Evolutionary conservation across 2,888 invertebrate genomes (phyloP).

Genomic region (Epiblema foenella): DNA sequence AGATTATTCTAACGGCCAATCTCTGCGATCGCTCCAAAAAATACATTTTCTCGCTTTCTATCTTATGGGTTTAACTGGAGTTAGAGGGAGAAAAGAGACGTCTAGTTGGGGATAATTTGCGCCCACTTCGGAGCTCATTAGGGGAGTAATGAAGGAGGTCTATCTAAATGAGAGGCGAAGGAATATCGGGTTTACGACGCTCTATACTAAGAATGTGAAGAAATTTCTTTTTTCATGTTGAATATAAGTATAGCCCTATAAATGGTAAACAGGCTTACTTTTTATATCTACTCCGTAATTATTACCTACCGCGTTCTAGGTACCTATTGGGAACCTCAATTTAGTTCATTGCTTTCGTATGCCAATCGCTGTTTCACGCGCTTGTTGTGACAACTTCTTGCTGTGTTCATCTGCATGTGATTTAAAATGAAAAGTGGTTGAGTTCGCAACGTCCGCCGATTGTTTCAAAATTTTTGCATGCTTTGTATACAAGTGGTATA

Average conservation of each 20-base stretch:
- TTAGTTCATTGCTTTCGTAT: too few relatives aligned
- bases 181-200: conserved; percentile 24
- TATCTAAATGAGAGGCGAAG: conserved; percentile 40
- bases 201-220: conserved; percentile 1
- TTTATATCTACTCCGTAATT: too few relatives aligned
- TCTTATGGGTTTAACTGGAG: not conserved
- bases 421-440: too few relatives aligned
- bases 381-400: too few relatives aligned
- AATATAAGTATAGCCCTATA: not conserved
- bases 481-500: too few relatives aligned
- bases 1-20: conserved; percentile 34
- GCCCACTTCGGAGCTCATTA: conserved; percentile 40
- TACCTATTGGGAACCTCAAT: too few relatives aligned
- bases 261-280: not conserved
- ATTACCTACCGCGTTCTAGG: too few relatives aligned
- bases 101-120: conserved; percentile 40
- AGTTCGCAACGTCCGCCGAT: too few relatives aligned
- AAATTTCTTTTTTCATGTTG: conserved; percentile 1
- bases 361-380: too few relatives aligned
- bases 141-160: conserved; percentile 32
- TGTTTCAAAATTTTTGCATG: too few relatives aligned
- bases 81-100: conserved; percentile 6
- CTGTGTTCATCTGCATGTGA: too few relatives aligned
- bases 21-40: conserved; percentile 37
- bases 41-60: conserved; percentile 15